phyloP scores from a whole-genome alignment of 2,113 vertebrate species.

The Lepidothrix coronata region DNA sequence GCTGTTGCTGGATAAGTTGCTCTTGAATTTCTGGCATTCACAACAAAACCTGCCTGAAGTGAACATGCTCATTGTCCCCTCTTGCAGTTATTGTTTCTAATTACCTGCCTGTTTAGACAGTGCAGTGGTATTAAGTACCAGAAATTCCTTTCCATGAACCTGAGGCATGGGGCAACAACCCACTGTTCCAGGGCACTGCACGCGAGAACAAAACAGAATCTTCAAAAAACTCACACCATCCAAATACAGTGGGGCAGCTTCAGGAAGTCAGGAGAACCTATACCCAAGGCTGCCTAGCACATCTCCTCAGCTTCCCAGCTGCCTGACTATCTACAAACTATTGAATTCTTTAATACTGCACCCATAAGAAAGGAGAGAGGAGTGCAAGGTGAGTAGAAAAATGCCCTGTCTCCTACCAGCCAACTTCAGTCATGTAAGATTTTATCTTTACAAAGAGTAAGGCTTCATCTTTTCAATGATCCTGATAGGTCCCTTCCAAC shows the following conservation, averaged over 20 bases:
- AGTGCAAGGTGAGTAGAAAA: neutral
- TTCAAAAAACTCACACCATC: neutral
- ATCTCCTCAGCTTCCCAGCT: neutral
- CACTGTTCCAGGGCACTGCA: neutral
- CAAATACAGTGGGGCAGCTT: neutral
- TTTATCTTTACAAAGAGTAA: neutral
- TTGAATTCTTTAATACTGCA: neutral
- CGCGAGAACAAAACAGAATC: neutral
- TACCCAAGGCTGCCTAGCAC: neutral
- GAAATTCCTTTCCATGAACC: neutral
- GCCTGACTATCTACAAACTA: neutral
- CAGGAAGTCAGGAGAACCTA: neutral
- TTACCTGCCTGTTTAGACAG: neutral
- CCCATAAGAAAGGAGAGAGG: neutral
- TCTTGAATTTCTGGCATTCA: neutral
- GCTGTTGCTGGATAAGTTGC: neutral
- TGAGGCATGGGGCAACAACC: neutral
- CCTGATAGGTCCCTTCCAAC: neutral
- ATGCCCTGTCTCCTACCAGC: neutral
- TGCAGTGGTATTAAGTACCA: neutral
- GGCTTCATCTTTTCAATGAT: neutral
- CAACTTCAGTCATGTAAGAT: neutral
- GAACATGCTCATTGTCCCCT: fast-evolving
- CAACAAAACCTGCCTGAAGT: neutral
- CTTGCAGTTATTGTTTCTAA: neutral